Evolutionary conservation across 1,140 invertebrate genomes (phyloP), one percentile per base, ranked within the genome.

Genomic region (Drosophila hydei): DNA sequence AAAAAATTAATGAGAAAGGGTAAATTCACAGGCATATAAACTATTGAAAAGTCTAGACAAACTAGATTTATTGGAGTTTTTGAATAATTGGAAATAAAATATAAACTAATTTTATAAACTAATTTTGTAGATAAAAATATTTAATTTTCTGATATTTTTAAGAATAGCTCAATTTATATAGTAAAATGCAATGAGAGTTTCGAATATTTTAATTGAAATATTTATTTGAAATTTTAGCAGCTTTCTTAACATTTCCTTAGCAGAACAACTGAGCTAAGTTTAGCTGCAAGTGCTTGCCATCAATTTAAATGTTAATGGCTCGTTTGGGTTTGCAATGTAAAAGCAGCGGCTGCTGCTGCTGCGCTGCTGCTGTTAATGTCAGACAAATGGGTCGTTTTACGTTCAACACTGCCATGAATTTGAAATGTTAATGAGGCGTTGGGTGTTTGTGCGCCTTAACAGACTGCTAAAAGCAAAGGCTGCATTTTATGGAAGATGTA

Each of bases 391-490:
- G 62, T 76, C 77, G 77, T 80, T 80, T 80, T 62, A 67, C 63
- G 60, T 64, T 80, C 77, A 69, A 59, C 62, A 70, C 78, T 64
- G 73, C 77, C 47, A 77, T 83, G 79, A 83, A 81, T 80, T 56
- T 70, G 70, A 75, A 77, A 83, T 83, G 79, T 83, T 83, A 81
- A 83, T 83, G 79, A 70, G 78, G 30, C 77, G 77, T 75, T 79
- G 76, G 55, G 62, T 67, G 60, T 21, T 50, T 62, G 70, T 69
- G 71, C 56, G 52, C 48, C 52, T 70, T 77, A 81, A 80, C 79
- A 81, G 74, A 56, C 67, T 75, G 79, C 67, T 81, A 83, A 77
- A 74, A 83, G 71, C 61, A 76, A 60, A 61, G 19, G 73, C 78
- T 77, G 77, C 77, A 81, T 21, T 81, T 81, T 81, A 81, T 74